Base-by-base conservation (phyloP, 2,888 invertebrate genomes). In the Sicus ferrugineus region DNA sequence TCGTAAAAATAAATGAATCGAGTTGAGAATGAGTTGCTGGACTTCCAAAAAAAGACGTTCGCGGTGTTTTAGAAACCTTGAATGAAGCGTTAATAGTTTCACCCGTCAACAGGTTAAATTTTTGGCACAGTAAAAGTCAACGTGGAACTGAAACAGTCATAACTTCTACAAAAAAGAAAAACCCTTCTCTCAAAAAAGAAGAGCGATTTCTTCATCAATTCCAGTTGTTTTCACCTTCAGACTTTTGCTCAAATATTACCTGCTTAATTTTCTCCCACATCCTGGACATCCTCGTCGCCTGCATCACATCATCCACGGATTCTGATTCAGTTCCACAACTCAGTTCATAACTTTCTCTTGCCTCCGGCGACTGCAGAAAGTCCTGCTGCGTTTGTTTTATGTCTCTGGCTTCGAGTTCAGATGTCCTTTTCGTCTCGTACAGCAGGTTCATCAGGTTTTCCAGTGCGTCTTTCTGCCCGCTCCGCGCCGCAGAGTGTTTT, bases 381-480 rank as follows among this genome's bases (percentile, higher is more conserved):
- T 26, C 75, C 74, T 64, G 74, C 74, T 73, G 74, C 58, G 74
- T 70, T 48, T 21, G 71, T 71, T 72, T 42, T 16, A n/a, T n/a
- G n/a, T n/a, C n/a, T n/a, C n/a, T n/a, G n/a, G n/a, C n/a, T n/a
- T n/a, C n/a, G n/a, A n/a, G n/a, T n/a, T n/a, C n/a, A n/a, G n/a
- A n/a, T n/a, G n/a, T 42, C 16, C 26, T 28, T 38, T 38, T 61
- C n/a, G 19, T 50, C 34, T n/a, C 58, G 7, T 54, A 38, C 73
- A 72, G 74, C 75, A 75, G 74, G 74, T 74, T 73, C 70, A 70
- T 72, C 71, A 70, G 71, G 73, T 75, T 74, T 72, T 67, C 63
- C 59, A 67, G n/a, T 26, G 28, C 28, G 54, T 23, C 7, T 52
- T 52, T 52, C 4, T 65, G 46, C 50, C 50, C 38, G 2, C n/a